Percentiles rank a stretch among this genome's conserved stretches.
These are phyloP conservation scores for Pogonocichla stellata DNA, from an alignment of 2,113 vertebrate genomes.

Conservation along the genomic window DNA sequence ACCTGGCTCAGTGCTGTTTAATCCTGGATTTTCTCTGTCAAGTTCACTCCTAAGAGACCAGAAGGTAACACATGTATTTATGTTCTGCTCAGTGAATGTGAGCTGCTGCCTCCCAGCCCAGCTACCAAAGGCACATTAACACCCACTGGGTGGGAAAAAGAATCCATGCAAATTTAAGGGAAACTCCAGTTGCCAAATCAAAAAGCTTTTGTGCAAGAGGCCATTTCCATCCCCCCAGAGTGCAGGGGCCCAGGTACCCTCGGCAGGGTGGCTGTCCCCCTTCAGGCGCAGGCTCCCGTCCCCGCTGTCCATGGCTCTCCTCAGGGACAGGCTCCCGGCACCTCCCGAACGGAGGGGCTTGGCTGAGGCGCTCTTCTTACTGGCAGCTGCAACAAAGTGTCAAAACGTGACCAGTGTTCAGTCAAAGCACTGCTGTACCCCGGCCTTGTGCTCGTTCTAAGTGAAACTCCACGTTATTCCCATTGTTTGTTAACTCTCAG, in stretches of 20 bases:
- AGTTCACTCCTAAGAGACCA: background rate
- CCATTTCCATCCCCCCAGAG: too few species aligned
- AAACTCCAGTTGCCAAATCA: background rate
- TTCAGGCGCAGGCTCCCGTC: slow-evolving; percentile 72
- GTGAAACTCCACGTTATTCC: background rate
- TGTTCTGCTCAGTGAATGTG: accelerated
- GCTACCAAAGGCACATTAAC: background rate
- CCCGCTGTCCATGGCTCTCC: slow-evolving; percentile 80
- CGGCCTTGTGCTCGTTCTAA: background rate
- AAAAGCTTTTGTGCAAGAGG: background rate
- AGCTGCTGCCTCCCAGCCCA: background rate
- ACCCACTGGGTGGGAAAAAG: accelerated
- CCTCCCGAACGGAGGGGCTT: slow-evolving; percentile 77
- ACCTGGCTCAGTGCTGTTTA: background rate
- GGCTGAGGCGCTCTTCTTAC: slow-evolving; percentile 82
- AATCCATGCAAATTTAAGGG: background rate
- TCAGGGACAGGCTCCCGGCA: slow-evolving; percentile 76
- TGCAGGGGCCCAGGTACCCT: slow-evolving; percentile 53
- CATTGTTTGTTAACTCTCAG: background rate
- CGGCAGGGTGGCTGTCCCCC: slow-evolving; percentile 66
- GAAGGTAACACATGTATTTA: accelerated
- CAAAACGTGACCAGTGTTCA: background rate
- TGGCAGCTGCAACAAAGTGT: slow-evolving; percentile 69
- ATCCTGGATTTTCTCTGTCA: background rate
- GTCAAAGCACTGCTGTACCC: background rate